Percentiles rank a stretch among this genome's conserved stretches.
These are phyloP conservation scores for Synanthedon tipuliformis DNA, from an alignment of 2,888 invertebrate species.

Conservation along the genomic window DNA sequence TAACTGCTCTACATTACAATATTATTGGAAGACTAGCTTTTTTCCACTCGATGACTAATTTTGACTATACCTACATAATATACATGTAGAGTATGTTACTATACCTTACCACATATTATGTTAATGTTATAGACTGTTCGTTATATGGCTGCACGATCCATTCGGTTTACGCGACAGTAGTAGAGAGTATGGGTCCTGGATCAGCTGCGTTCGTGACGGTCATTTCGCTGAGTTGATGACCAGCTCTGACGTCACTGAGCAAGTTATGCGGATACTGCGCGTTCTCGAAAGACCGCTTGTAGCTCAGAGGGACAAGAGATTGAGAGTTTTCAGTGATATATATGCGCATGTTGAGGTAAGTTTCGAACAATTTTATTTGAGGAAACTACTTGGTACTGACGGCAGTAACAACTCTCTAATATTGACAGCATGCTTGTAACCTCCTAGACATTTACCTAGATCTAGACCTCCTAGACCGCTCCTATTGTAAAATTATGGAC, in stretches of 20 bases:
- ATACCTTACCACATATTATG: neutral
- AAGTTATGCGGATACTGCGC: conserved; percentile 36
- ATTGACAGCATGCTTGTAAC: no score
- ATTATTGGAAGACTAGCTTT: no score
- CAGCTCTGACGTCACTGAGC: conserved; percentile 47
- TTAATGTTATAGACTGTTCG: conserved; percentile 33
- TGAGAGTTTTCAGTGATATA: conserved; percentile 46
- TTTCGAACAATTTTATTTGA: no score
- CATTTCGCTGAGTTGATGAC: conserved; percentile 50
- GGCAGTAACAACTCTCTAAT: no score
- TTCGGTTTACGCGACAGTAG: conserved; percentile 48
- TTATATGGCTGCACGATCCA: conserved; percentile 54
- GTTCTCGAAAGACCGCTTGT: conserved; percentile 54
- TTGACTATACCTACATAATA: no score
- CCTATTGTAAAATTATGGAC: no score
- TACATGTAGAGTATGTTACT: no score
- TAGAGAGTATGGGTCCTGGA: conserved; percentile 26
- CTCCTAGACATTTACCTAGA: no score
- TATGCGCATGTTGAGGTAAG: conserved; percentile 55
- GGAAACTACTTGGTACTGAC: no score
- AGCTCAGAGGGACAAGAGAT: conserved; percentile 34
- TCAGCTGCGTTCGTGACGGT: conserved; percentile 50
- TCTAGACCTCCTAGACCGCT: no score
- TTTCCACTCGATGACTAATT: no score
- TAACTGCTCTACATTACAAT: no score